Evolutionary conservation across 2,888 invertebrate species (phyloP), one percentile per base, ranked within the genome.

Genomic region (Seira sanloemensis): DNA sequence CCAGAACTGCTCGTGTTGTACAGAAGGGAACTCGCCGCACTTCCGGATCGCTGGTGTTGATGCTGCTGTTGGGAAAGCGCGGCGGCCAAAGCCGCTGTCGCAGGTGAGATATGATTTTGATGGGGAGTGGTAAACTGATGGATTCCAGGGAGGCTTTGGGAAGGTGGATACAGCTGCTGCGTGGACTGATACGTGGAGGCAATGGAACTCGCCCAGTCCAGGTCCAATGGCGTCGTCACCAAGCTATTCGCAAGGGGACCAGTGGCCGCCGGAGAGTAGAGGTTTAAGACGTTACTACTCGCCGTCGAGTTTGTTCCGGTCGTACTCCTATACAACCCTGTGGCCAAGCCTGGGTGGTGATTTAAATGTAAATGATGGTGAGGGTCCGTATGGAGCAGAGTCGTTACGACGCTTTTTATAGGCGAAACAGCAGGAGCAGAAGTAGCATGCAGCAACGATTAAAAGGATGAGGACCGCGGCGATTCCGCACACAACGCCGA

Each of bases 401-500:
- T 80, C 83, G 25, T 82, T 86, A 23, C 86, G 72, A 26, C 90
- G 88, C 74, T 91, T 91, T 86, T 90, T 90, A 88, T 91, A 91
- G 0, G 91, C 89, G 25, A 90, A 89, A 81, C 91, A 91, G 84
- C 91, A 91, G 50, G 91, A 90, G 88, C 91, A 91, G 85, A 91
- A 90, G 86, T 90, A 90, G 87, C 91, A 91, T 74, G 90, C 90
- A 24, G 90, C 90, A 1, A 91, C 84, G 19, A 90, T 90, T 67
- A 91, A 88, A 74, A 91, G 86, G 50, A 90, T 86, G 18, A 91
- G 85, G 50, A 91, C 90, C 2, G 91, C 90, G 9, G 90, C 88
- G 1, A 90, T 89, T 21, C 91, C 91, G 18, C 90, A 88, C n/a
- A 91, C 90, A 9, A 91, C 90, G n/a, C 91, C 91, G 75, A 91